These are phyloP conservation scores for Allygus modestus DNA, from an alignment of 2,888 invertebrate species.

Conservation along the genomic window DNA sequence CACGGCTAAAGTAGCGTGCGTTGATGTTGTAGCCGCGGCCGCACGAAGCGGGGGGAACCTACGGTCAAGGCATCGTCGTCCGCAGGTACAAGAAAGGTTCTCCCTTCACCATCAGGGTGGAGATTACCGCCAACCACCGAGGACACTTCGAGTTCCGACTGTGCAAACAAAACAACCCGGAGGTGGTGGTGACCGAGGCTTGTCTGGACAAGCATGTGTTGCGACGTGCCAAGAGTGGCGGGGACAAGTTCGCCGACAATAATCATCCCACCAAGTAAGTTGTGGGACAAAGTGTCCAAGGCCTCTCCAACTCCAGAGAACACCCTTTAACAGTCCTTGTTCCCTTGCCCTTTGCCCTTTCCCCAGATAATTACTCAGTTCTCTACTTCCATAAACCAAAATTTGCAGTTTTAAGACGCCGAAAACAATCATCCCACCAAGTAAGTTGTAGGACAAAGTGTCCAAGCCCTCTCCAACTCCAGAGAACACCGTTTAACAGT, in stretches of 20 bases:
- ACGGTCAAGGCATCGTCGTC: slow-evolving; percentile 89
- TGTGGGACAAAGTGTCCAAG: too few relatives aligned
- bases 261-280: slow-evolving; percentile 44
- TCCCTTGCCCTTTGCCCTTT: too few relatives aligned
- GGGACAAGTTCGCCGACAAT: slow-evolving; percentile 7
- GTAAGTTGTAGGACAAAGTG: too few relatives aligned
- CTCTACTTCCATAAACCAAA: too few relatives aligned
- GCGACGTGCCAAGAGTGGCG: slow-evolving; percentile 75
- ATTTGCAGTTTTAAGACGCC: too few relatives aligned
- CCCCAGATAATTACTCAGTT: too few relatives aligned
- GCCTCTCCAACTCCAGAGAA: too few relatives aligned
- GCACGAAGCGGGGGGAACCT: slow-evolving; percentile 91
- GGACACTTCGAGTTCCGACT: slow-evolving; percentile 92
- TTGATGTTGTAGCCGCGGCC: slow-evolving; percentile 79
- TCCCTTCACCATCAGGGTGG: slow-evolving; percentile 85
- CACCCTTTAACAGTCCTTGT: too few relatives aligned
- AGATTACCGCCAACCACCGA: slow-evolving; percentile 92
- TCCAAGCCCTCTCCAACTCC: background rate
- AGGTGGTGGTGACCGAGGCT: slow-evolving; percentile 80
- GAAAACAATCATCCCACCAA: too few relatives aligned
- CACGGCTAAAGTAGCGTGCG: too few relatives aligned
- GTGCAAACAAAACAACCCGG: slow-evolving; percentile 82
- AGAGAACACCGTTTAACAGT: too few relatives aligned
- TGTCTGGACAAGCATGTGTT: slow-evolving; percentile 87
- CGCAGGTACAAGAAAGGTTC: slow-evolving; percentile 85